Evolutionary conservation across 1,140 invertebrate species (phyloP).

Genomic region (Mycetomoellerius zeteki): DNA sequence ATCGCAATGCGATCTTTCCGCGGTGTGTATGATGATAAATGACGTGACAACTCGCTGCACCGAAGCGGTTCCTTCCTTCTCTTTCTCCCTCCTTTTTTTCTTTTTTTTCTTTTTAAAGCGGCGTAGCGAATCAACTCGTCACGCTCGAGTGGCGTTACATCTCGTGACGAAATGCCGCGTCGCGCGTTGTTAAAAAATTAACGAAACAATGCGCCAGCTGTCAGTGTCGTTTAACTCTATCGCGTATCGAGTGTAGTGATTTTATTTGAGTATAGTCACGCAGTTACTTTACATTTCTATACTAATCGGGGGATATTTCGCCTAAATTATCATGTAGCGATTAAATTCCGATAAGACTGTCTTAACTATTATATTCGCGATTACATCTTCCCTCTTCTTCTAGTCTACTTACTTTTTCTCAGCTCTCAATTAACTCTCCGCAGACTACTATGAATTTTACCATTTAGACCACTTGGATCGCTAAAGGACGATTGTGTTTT

Average conservation of each 20-base stretch:
- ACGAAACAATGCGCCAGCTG: conserved; percentile 69
- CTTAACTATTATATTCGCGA: background rate
- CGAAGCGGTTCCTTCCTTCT: conserved; percentile 9
- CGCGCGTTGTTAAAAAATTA: conserved; percentile 66
- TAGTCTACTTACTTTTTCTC: background rate
- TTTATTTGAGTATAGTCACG: background rate
- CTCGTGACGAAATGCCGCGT: conserved; percentile 61
- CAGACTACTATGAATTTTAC: too few relatives aligned
- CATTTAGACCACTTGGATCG: too few relatives aligned
- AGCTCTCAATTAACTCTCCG: background rate
- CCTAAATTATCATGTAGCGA: background rate
- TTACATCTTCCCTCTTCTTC: background rate
- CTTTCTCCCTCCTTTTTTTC: background rate
- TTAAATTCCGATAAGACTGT: background rate
- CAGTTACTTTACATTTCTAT: background rate
- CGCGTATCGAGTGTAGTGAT: conserved; percentile 10
- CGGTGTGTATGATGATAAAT: conserved; percentile 65
- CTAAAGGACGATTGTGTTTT: too few relatives aligned
- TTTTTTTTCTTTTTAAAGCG: conserved; percentile 47
- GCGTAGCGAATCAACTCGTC: conserved; percentile 69
- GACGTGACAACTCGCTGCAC: conserved; percentile 66
- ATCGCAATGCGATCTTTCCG: conserved; percentile 66
- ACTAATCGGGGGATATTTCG: conserved; percentile 1
- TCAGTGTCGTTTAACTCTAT: conserved; percentile 23
- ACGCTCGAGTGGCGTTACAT: conserved; percentile 59